Base-by-base conservation (phyloP, 2,888 invertebrate genomes). In the Itoplectis maculator region DNA sequence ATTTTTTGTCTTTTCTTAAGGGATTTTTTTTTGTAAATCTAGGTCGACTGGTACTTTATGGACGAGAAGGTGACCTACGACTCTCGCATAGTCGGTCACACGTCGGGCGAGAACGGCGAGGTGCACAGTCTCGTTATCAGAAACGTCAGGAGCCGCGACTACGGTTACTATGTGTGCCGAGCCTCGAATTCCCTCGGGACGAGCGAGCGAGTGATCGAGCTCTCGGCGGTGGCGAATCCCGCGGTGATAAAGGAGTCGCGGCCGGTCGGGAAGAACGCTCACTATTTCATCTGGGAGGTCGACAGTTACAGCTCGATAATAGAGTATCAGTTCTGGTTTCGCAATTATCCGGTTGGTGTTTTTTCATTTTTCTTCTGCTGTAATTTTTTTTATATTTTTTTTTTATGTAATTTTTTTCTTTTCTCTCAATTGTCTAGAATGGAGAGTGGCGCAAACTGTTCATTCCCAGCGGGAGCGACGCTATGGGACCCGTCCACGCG, bases 281-380 rank as follows among this genome's bases (percentile, higher is more conserved):
- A 96, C 90, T 96, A 95, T 6, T 94, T 97, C 2, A 95, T 97
- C 70, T 97, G 97, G 97, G 96, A 97, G 90, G 97, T 97, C 0
- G 97, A 97, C 89, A 97, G 97, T 75, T 96, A 97, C 91, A 95
- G 96, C 42, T 95, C 96, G 0, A 95, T 97, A 69, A 96, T 96
- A 87, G 97, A 97, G 93, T 95, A 95, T 84, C 94, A 94, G 86
- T 93, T 95, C 89, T 89, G 91, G 87, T 94, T 94, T 87, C 90
- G 93, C 45, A 91, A 91, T 86, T 90, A 88, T 80, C 86, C 86
- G 89, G 93, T 93, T 81, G 88, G 88, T 47, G 45, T 11, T 47
- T 4, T 47, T 0, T 47, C 45, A 1, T 11, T 47, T 13, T 47
- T 47, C 2, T n/a, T 13, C 8, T n/a, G 11, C 18, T 20, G 29